Base-by-base conservation (phyloP, 2,888 invertebrate species). In the Malacosoma neustria region DNA sequence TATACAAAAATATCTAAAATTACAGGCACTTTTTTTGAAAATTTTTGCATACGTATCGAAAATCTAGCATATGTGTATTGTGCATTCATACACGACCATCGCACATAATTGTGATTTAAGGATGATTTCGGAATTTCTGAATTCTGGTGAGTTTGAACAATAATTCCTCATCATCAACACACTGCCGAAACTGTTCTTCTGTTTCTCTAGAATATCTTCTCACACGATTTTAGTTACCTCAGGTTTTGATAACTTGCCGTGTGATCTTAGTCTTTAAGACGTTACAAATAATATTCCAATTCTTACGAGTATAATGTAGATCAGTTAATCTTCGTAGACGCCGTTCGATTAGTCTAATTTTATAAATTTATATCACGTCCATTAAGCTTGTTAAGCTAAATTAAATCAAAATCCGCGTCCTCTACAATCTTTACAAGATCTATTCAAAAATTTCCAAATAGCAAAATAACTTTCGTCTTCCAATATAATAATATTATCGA, bases 381-480 rank as follows among this genome's bases (percentile, higher is more conserved):
- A 58, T 69, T 53, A 72, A 69, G 70, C 65, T 55, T 58, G 59
- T 61, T 29, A 33, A 33, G 70, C 63, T 69, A 68, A 63, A 54
- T 46, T 53, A 65, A 68, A 62, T 46, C 45, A 52, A 61, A 61
- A 59, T 56, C 57, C 60, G 60, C 67, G 62, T 57, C 57, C 48
- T 58, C 59, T 69, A 68, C 55, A 54, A 54, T 61, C 63, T 69
- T 56, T 71, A 71, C 57, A 72, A 61, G 45, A 58, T 49, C 60
- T 71, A 66, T 53, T 61, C 47, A 61, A 71, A 68, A 72, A 61
- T 63, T 68, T 60, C 65, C 62, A 67, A 58, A 62, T 82, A 79
- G 82, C 82, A 84, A 84, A 84, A 82, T 81, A 81, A 81, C 58
- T 61, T 66, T 51, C 67, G 51, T 40, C 46, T 39, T 42, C 34